Conservation (phyloP, 2,113 vertebrate genomes). For the Neodon shergylaensis region DNA sequence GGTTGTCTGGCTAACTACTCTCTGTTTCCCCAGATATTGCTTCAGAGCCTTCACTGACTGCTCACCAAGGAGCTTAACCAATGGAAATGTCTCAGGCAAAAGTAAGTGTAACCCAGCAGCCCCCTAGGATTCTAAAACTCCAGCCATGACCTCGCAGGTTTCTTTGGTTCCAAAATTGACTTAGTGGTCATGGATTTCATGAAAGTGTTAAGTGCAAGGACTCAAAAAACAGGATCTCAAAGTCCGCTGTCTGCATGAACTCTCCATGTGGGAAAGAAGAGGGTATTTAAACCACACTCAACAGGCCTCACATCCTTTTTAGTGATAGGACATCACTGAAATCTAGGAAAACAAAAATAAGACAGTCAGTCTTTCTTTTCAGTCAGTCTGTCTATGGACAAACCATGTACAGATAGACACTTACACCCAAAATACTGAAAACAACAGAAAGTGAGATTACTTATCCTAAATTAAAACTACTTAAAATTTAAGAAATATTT, state of each 20-base stretch:
- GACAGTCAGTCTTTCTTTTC: background rate
- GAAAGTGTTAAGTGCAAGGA: constrained; percentile 58
- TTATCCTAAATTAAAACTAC: background rate
- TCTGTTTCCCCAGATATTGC: background rate
- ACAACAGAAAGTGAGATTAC: constrained; percentile 28
- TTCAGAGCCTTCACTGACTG: background rate
- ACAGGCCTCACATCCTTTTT: constrained; percentile 55
- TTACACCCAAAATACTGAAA: background rate
- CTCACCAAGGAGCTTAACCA: background rate
- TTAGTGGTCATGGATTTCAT: constrained; percentile 60
- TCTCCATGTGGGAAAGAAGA: constrained; percentile 38
- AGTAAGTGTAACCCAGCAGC: constrained; percentile 3
- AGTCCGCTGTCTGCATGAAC: constrained; percentile 47
- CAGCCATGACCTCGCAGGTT: constrained; percentile 25
- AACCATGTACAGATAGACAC: background rate
- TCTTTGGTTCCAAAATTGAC: constrained; percentile 55
- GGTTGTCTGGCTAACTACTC: background rate
- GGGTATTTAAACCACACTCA: constrained; percentile 58
- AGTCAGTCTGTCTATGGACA: background rate
- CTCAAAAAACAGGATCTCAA: constrained; percentile 70
- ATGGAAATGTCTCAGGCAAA: background rate
- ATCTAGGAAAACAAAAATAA: constrained; percentile 43
- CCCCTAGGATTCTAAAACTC: background rate
- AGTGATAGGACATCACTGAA: background rate
- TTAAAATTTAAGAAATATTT: constrained; percentile 8